These are phyloP conservation scores for Calosoma granatense DNA, from an alignment of 1,140 invertebrate species.

Conservation along the genomic window DNA sequence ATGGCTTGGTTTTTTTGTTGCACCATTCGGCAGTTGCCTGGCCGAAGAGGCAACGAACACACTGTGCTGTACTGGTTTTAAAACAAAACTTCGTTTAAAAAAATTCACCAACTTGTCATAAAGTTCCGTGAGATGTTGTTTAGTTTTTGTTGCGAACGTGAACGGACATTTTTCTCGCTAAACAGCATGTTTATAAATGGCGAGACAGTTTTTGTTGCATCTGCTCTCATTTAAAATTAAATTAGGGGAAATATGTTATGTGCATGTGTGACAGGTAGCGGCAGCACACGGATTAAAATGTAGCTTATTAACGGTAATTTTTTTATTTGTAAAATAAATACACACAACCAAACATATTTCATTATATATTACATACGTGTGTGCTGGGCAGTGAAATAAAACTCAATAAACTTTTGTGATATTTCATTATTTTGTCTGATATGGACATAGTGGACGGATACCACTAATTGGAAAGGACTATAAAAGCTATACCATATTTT, in stretches of 20 bases:
- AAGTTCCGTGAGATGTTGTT: neutral
- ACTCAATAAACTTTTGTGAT: too few relatives aligned
- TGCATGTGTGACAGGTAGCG: neutral
- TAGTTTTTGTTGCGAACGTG: neutral
- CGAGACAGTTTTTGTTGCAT: neutral
- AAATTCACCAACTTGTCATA: neutral
- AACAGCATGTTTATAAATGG: neutral
- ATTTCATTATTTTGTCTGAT: too few relatives aligned
- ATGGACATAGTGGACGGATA: too few relatives aligned
- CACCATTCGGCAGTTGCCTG: too few relatives aligned
- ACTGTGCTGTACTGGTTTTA: too few relatives aligned
- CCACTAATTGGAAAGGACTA: too few relatives aligned
- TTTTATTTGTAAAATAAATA: too few relatives aligned
- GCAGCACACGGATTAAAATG: neutral
- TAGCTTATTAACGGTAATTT: neutral
- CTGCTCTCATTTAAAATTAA: slow-evolving; percentile 2
- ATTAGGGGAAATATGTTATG: neutral
- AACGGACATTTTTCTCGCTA: neutral
- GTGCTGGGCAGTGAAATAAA: too few relatives aligned
- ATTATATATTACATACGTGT: too few relatives aligned
- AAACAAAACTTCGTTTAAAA: neutral
- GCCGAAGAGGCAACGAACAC: too few relatives aligned
- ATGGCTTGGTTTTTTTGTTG: too few relatives aligned
- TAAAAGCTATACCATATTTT: neutral
- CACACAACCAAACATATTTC: too few relatives aligned